These are phyloP conservation scores for Coregonus ussuriensis DNA, from an alignment of 2,797 vertebrate species.

Conservation along the genomic window DNA sequence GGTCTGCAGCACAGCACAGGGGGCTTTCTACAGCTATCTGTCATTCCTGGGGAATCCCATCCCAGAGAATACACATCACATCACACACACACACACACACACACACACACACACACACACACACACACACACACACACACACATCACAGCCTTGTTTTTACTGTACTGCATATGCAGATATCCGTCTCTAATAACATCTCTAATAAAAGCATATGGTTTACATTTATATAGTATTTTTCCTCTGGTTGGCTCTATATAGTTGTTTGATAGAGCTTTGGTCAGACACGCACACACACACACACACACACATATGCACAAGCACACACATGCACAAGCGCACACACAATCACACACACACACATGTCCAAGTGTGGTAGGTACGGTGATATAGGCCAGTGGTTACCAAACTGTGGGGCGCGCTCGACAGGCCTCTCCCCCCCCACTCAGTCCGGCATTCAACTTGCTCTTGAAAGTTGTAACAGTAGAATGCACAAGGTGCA, in stretches of 20 bases:
- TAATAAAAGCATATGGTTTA: no score
- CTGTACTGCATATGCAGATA: no score
- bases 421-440: not conserved
- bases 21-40: constrained; percentile 41
- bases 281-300: constrained; percentile 30
- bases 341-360: constrained; percentile 23
- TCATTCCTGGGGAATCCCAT: constrained; percentile 34
- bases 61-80: not conserved
- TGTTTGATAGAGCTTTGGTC: not conserved
- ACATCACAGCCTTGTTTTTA: not conserved
- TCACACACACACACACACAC: constrained; percentile 30
- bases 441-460: no score
- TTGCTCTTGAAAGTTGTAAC: no score
- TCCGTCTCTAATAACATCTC: no score
- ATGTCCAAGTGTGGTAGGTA: not conserved
- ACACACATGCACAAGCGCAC: not conserved
- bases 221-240: no score
- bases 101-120: no score
- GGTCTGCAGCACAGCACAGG: constrained; percentile 33
- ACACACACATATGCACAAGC: not conserved
- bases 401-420: no score
- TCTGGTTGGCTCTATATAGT: no score
- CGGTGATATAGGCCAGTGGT: not conserved
- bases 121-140: constrained; percentile 17
- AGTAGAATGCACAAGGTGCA: no score